phyloP scores from a whole-genome alignment of 2,113 vertebrate genomes.

The Caranx melampygus region DNA sequence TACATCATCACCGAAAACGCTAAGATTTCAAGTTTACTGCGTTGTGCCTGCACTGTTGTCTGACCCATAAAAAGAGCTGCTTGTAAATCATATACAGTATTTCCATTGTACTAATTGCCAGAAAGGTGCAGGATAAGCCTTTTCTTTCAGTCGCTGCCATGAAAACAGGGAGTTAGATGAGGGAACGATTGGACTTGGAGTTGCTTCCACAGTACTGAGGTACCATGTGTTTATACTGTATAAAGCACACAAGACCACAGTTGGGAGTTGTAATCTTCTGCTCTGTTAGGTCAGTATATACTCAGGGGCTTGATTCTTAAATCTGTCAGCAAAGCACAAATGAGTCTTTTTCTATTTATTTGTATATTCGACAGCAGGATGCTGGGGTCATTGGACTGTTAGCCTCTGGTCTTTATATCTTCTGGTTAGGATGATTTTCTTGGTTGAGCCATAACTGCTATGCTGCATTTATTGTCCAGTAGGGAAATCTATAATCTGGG shows the following conservation, averaged over 20 bases:
- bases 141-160: conserved; percentile 12
- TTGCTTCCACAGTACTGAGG: neutral
- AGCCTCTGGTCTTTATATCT: neutral
- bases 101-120: conserved; percentile 4
- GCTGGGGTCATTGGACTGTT: neutral
- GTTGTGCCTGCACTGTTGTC: conserved; percentile 7
- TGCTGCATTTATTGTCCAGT: neutral
- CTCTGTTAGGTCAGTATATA: neutral
- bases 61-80: neutral
- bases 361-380: neutral
- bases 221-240: neutral
- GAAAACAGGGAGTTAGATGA: neutral
- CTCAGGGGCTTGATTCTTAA: neutral
- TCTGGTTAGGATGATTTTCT: neutral
- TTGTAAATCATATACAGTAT: neutral
- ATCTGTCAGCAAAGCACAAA: neutral
- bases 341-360: neutral
- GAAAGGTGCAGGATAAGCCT: conserved; percentile 15
- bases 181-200: neutral
- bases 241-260: neutral
- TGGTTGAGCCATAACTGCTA: neutral
- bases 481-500: too few relatives aligned
- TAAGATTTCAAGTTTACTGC: neutral
- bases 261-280: neutral
- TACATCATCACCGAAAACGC: conserved; percentile 11